phyloP scores from a whole-genome alignment of 1,140 invertebrate genomes.

The Drosophila pseudoananassae region DNA sequence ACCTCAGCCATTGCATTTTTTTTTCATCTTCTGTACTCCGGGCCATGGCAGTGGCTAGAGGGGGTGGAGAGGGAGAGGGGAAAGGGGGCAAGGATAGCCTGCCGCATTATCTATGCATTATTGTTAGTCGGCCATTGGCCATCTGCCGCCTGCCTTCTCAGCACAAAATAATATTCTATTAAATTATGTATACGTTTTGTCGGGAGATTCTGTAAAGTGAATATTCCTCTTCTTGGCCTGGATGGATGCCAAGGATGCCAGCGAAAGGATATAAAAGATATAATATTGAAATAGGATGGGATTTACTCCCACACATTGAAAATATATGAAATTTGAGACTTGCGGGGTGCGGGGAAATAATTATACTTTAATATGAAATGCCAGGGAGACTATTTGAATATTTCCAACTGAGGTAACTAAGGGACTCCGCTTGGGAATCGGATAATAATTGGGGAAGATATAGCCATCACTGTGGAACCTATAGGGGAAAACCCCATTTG shows the following conservation, averaged over 20 bases:
- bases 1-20: conserved; percentile 35
- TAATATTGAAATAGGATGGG: conserved; percentile 3
- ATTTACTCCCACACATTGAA: neutral
- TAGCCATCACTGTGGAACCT: too few species aligned
- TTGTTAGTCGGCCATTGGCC: conserved; percentile 39
- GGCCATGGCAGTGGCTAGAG: neutral
- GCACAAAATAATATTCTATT: conserved; percentile 60
- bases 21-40: conserved; percentile 12
- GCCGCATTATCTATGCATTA: conserved; percentile 52
- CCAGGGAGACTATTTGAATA: too few species aligned
- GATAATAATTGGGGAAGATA: too few species aligned
- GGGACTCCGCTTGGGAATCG: too few species aligned
- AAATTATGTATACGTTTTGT: conserved; percentile 60
- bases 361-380: too few species aligned
- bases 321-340: neutral
- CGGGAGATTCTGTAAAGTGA: conserved; percentile 25
- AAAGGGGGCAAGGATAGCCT: conserved; percentile 6
- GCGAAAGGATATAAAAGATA: conserved; percentile 3
- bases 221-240: conserved; percentile 19
- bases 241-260: conserved; percentile 6
- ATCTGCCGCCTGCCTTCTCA: conserved; percentile 36
- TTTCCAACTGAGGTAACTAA: too few species aligned
- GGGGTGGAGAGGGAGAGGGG: conserved; percentile 7
- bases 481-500: too few species aligned
- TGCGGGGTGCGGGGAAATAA: too few species aligned